Evolutionary conservation across 1,140 invertebrate species (phyloP).

Genomic region (Bombus confusus): DNA sequence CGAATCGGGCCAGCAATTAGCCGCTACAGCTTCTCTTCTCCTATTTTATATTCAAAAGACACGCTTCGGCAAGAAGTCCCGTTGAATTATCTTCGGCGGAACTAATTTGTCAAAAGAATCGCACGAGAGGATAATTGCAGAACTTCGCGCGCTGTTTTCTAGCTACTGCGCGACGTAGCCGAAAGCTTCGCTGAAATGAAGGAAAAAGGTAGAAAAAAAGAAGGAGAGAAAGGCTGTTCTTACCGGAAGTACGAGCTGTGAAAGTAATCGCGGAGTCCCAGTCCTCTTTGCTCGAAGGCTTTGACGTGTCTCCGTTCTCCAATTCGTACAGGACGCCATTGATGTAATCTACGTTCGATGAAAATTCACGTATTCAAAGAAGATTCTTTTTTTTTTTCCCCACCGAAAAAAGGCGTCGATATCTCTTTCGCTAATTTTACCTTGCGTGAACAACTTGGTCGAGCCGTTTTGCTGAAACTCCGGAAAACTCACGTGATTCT

Average conservation of each 20-base stretch:
- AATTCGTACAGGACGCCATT: slow-evolving; percentile 90
- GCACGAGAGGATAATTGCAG: background rate
- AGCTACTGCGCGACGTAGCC: background rate
- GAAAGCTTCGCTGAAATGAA: background rate
- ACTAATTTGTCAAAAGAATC: slow-evolving; percentile 33
- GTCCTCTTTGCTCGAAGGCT: slow-evolving; percentile 85
- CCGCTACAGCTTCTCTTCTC: too few species aligned
- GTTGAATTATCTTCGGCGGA: slow-evolving; percentile 7
- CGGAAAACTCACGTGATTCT: slow-evolving; percentile 93
- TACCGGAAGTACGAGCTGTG: slow-evolving; percentile 92
- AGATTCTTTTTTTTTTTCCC: background rate
- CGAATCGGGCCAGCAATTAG: slow-evolving; percentile 30
- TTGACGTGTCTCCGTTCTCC: slow-evolving; percentile 84
- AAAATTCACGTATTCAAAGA: slow-evolving; percentile 43
- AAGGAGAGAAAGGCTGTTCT: slow-evolving; percentile 71
- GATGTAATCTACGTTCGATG: slow-evolving; percentile 87
- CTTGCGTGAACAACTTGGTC: slow-evolving; percentile 92
- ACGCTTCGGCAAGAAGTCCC: background rate
- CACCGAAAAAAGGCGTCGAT: slow-evolving; percentile 21
- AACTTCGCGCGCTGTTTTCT: background rate
- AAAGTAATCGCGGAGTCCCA: slow-evolving; percentile 94
- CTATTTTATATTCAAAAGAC: slow-evolving; percentile 10
- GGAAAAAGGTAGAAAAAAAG: background rate
- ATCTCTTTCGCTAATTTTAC: slow-evolving; percentile 79
- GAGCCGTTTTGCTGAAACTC: slow-evolving; percentile 93